A percentile compares a stretch with the other conserved stretches of the same genome.
Conservation (phyloP, 2,113 vertebrate genomes). For the Pterocles orientalis region DNA sequence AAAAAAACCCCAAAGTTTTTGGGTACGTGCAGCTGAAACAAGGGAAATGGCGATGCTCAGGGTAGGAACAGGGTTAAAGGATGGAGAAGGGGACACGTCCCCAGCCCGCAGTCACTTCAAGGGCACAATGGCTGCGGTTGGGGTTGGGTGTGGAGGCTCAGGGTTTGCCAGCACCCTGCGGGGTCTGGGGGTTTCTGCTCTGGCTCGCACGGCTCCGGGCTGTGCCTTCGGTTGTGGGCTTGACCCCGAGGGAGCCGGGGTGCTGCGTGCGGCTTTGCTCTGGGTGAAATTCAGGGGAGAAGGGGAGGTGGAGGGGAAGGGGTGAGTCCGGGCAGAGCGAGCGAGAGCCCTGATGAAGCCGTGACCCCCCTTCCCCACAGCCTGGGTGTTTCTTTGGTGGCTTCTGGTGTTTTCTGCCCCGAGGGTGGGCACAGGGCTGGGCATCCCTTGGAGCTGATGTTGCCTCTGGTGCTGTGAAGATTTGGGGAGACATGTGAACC, state of each 20-base stretch:
- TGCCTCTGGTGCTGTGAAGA: neutral
- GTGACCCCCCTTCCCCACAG: neutral
- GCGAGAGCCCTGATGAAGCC: neutral
- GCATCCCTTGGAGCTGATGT: neutral
- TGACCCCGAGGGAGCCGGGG: neutral
- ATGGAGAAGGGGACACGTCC: neutral
- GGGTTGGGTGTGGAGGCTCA: neutral
- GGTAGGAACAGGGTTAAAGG: neutral
- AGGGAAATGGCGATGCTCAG: neutral
- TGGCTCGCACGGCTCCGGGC: neutral
- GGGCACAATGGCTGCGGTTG: rapidly evolving
- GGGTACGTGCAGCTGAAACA: neutral
- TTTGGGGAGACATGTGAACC: neutral
- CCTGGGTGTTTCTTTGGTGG: neutral
- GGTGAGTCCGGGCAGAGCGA: neutral
- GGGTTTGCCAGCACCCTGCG: neutral
- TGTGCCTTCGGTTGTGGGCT: neutral
- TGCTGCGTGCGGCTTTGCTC: neutral
- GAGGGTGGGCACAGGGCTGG: too few relatives aligned
- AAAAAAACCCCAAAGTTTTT: neutral
- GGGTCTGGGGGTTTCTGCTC: neutral
- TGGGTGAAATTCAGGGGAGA: neutral
- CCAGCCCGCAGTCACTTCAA: rapidly evolving
- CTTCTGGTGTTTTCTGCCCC: neutral
- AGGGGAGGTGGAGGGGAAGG: neutral